A percentile compares a stretch with the other conserved stretches of the same genome.
Conservation (phyloP, 1,140 invertebrate species). For the Eubasilissa regina region DNA sequence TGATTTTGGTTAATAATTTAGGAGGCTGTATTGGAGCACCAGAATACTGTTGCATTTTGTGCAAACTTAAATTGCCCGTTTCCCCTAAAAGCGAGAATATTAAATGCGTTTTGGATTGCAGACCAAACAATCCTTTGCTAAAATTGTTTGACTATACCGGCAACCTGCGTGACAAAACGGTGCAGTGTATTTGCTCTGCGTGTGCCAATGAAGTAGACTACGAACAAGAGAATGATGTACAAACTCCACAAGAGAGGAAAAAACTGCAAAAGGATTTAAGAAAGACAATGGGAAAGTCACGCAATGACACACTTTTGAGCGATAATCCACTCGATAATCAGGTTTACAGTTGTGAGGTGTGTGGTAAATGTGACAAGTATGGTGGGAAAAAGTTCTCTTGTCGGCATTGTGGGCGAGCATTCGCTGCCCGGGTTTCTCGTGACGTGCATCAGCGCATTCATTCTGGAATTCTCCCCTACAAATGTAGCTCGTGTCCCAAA, state of each 20-base stretch:
- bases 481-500: slow-evolving; percentile 72
- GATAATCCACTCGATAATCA: background rate
- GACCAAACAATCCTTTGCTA: background rate
- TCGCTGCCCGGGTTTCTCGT: slow-evolving; percentile 50
- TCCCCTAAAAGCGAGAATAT: background rate
- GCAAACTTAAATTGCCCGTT: background rate
- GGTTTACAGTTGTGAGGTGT: background rate
- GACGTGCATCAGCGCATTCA: slow-evolving; percentile 68
- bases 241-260: no score
- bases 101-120: background rate
- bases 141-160: background rate
- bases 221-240: no score
- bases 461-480: slow-evolving; percentile 71
- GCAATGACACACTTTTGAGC: background rate
- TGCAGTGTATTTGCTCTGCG: background rate
- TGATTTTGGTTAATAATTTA: background rate
- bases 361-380: background rate
- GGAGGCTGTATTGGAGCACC: background rate
- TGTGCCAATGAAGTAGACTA: slow-evolving; percentile 2
- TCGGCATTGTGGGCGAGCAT: background rate
- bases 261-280: no score
- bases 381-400: slow-evolving; percentile 7
- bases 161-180: background rate
- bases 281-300: no score
- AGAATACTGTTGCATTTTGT: background rate